These are phyloP conservation scores for Molanna angustata DNA, from an alignment of 2,888 invertebrate species.

Conservation along the genomic window DNA sequence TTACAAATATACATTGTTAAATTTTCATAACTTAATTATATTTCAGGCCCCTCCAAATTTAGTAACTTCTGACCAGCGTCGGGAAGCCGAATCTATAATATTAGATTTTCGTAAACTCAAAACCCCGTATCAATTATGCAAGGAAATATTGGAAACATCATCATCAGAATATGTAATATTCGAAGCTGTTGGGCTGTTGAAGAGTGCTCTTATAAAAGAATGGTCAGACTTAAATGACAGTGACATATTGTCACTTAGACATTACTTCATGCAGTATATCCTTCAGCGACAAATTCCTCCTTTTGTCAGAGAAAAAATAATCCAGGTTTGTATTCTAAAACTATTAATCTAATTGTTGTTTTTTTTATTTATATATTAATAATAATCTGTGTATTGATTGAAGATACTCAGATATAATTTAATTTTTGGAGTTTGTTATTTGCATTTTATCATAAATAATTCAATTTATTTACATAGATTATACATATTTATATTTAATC, in stretches of 20 bases:
- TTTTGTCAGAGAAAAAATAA: constrained; percentile 72
- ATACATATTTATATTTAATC: no score
- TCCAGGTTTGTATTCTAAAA: no score
- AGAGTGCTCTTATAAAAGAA: constrained; percentile 78
- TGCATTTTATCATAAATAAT: no score
- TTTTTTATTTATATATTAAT: no score
- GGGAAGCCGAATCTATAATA: constrained; percentile 78
- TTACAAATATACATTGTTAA: constrained; percentile 73
- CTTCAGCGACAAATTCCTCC: constrained; percentile 65
- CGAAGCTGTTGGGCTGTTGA: constrained; percentile 81
- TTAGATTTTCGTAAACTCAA: constrained; percentile 78
- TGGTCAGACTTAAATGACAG: constrained; percentile 71
- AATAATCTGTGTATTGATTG: no score
- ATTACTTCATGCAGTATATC: constrained; percentile 78
- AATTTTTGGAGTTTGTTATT: no score
- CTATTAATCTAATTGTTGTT: constrained; percentile 6
- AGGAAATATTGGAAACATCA: constrained; percentile 72
- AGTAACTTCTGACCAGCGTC: constrained; percentile 74
- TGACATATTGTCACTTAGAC: constrained; percentile 68
- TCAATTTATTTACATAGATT: no score
- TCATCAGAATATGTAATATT: constrained; percentile 78
- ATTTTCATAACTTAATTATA: constrained; percentile 3
- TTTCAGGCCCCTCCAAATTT: constrained; percentile 75
- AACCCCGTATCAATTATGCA: constrained; percentile 77
- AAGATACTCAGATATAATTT: no score